Conservation (phyloP, 2,888 invertebrate species). For the Lomographa bimaculata region DNA sequence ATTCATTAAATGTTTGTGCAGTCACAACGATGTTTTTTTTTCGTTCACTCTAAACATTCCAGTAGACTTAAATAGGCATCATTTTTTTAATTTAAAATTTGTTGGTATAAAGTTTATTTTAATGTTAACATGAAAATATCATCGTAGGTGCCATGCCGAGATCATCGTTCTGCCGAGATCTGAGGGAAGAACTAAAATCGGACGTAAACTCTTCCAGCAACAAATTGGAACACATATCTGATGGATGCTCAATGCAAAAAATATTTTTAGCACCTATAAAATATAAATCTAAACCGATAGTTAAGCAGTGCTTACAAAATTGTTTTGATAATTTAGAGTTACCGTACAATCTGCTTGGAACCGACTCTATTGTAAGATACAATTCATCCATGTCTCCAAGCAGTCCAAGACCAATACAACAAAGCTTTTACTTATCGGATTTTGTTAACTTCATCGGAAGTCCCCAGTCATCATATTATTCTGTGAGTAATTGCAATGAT, state of each 20-base stretch:
- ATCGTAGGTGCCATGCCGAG: conserved; percentile 66
- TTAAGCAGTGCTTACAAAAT: conserved; percentile 32
- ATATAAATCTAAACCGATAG: conserved; percentile 23
- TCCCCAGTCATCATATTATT: too few relatives aligned
- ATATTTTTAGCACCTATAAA: background rate
- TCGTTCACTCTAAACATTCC: background rate
- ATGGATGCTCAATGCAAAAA: conserved; percentile 10
- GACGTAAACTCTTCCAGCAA: conserved; percentile 33
- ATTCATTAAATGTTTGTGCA: conserved; percentile 28
- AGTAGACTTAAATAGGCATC: background rate
- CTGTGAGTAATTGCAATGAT: background rate
- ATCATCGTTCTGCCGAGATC: conserved; percentile 56
- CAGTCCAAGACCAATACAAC: conserved; percentile 38
- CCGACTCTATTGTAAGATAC: conserved; percentile 12
- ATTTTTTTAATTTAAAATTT: conserved; percentile 1
- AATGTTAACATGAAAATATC: conserved; percentile 42
- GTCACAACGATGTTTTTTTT: conserved; percentile 20
- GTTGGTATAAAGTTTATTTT: conserved; percentile 20
- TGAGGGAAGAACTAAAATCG: conserved; percentile 49
- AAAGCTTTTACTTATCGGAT: conserved; percentile 44
- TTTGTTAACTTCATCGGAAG: conserved; percentile 33
- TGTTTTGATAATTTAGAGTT: conserved; percentile 27
- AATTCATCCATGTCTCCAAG: conserved; percentile 37
- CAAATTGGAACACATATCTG: conserved; percentile 24
- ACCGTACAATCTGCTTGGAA: conserved; percentile 24